Conservation (phyloP, 2,888 invertebrate genomes). For the Hyposoter didymator region DNA sequence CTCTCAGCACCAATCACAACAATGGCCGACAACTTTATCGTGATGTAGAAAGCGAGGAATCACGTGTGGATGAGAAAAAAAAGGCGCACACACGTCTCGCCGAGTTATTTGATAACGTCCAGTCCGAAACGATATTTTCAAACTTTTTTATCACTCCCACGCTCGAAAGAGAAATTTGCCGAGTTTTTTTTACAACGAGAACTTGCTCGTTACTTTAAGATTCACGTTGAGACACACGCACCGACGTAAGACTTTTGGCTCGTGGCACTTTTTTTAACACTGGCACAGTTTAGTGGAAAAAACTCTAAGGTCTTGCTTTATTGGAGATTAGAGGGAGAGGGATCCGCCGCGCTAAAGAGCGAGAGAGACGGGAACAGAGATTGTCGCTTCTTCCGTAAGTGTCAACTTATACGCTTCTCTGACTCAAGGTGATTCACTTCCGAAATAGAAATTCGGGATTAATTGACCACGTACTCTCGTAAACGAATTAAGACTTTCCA, state of each 20-base stretch:
- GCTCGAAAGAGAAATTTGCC: not conserved
- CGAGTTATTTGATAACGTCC: slow-evolving; percentile 58
- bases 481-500: slow-evolving; percentile 42
- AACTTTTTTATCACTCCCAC: slow-evolving; percentile 11
- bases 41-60: slow-evolving; percentile 65
- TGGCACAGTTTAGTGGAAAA: slow-evolving; percentile 72
- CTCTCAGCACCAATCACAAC: slow-evolving; percentile 65
- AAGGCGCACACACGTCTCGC: slow-evolving; percentile 16
- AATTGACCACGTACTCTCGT: slow-evolving; percentile 67
- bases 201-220: slow-evolving; percentile 4
- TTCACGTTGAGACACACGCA: slow-evolving; percentile 31
- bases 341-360: slow-evolving; percentile 68
- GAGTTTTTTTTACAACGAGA: not conserved
- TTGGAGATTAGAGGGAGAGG: slow-evolving; percentile 75
- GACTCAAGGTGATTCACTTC: slow-evolving; percentile 77
- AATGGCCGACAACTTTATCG: slow-evolving; percentile 68
- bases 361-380: slow-evolving; percentile 71
- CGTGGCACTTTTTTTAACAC: slow-evolving; percentile 68
- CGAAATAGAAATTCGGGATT: slow-evolving; percentile 76
- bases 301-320: slow-evolving; percentile 73
- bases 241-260: slow-evolving; percentile 69
- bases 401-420: slow-evolving; percentile 51
- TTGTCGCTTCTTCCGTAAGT: slow-evolving; percentile 65
- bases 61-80: slow-evolving; percentile 61
- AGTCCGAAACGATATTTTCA: slow-evolving; percentile 28